Evolutionary conservation across 2,113 vertebrate species (phyloP), one percentile per base, ranked within the genome.

Genomic region (Mixornis gularis): DNA sequence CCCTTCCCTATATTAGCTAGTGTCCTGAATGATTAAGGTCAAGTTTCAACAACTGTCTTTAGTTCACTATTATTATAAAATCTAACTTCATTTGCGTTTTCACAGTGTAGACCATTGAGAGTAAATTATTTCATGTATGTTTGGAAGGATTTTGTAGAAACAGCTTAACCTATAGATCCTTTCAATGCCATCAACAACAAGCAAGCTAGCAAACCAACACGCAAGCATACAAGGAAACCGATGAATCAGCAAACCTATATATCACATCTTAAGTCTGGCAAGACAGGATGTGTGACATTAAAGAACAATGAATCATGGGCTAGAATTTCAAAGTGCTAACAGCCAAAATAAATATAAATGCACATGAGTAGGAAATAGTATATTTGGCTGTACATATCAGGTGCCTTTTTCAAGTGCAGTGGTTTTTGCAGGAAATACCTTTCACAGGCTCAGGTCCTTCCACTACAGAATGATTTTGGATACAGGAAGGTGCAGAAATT

Each of bases 11-110:
- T 43, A 59, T 49, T 70, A 66, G 26, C 27, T 58, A 72, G 34
- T 46, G 32, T 95, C 70, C 66, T 95, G 69, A n/a, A 59, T 78
- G 51, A 88, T 85, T 94, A 94, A 68, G 81, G 79, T 93, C 22
- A 93, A 93, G 59, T 84, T 89, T 59, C 6, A 41, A 43, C 34
- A 36, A 27, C 32, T 91, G 41, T 62, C 19, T 52, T 69, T 60
- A 71, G 34, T 56, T 91, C 36, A 76, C 5, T 19, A 55, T 17
- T 66, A 21, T 27, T 10, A 72, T 59, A 21, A 92, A 68, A 80
- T 55, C 21, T 64, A 63, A 70, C 6, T 58, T 41, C 20, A 38
- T 69, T 52, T 74, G 3, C 7, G 65, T 72, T 85, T 69, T 60
- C 29, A 41, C 17, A 74, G 21, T 1, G 1, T 49, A 70, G 18